Base-by-base conservation (phyloP, 2,113 vertebrate genomes). In the Paraplagusia blochii region DNA sequence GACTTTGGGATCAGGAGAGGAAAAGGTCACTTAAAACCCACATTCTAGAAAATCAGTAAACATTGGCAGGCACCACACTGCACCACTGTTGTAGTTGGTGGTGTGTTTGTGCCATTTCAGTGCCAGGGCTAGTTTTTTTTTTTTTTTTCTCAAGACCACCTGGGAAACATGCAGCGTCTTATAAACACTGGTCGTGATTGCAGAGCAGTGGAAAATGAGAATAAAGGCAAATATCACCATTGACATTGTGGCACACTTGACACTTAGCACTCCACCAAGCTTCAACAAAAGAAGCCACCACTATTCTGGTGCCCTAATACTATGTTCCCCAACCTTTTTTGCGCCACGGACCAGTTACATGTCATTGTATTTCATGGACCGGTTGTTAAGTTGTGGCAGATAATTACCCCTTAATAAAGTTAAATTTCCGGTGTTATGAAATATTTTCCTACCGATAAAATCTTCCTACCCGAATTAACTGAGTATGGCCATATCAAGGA, bases 1-100 rank as follows among this genome's bases (percentile, higher is more conserved):
- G 53, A 80, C 66, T 73, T 80, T 58, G 74, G 71, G 62, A 82
- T 76, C 58, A 51, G 72, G 83, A 86, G 80, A 66, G 69, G 49
- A 77, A 66, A 85, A 86, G 80, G 77, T 68, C 77, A 82, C 78
- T 52, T 77, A 52, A 68, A 60, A 49, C 46, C 56, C 40, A 34
- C 61, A 79, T 80, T 64, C 63, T 66, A 60, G 50, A 63, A 65
- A 76, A 50, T 62, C 36, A 15, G 78, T 83, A 71, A 86, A 84
- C 76, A 74, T 71, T 60, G 44, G 59, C 81, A 85, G 82, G 81
- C 81, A 75, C 53, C 53, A 54, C 44, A 69, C 40, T 62, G 57
- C 71, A 58, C 66, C 66, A 72, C 43, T 47, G 46, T 18, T 17
- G 48, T 39, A 44, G 46, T 16, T 15, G 48, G 45, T 59, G 66